Conservation (phyloP, 2,797 vertebrate species). For the Podarcis lilfordi region DNA sequence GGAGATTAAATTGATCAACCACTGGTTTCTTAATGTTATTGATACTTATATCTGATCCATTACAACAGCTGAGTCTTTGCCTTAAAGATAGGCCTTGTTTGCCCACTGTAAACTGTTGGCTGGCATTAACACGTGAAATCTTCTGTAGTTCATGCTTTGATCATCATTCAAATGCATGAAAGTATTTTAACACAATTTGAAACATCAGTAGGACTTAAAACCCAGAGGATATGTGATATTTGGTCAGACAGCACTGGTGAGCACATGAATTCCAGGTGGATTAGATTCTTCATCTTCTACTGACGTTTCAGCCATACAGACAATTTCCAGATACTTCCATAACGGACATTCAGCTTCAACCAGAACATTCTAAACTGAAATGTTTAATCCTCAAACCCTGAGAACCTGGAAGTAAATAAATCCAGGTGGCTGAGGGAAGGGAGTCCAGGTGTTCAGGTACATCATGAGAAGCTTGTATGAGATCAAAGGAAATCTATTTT, state of each 20-base stretch:
- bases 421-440: neutral
- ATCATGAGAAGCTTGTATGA: neutral
- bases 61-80: no score
- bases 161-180: neutral
- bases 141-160: neutral
- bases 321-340: constrained; percentile 22
- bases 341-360: neutral
- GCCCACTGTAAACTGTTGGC: no score
- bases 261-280: constrained; percentile 3
- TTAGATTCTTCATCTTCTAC: neutral
- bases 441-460: neutral
- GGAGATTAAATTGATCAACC: no score
- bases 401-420: constrained; percentile 12
- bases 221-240: neutral
- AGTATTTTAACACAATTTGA: neutral
- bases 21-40: no score
- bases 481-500: constrained; percentile 4
- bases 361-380: constrained; percentile 7
- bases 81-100: no score
- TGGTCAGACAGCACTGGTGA: neutral
- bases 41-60: no score
- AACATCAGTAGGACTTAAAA: neutral
- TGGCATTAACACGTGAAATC: neutral
- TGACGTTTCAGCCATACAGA: constrained; percentile 16
- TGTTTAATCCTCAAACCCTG: constrained; percentile 16